These are phyloP conservation scores for Cataglyphis hispanica DNA, from an alignment of 1,140 invertebrate species.

Conservation along the genomic window DNA sequence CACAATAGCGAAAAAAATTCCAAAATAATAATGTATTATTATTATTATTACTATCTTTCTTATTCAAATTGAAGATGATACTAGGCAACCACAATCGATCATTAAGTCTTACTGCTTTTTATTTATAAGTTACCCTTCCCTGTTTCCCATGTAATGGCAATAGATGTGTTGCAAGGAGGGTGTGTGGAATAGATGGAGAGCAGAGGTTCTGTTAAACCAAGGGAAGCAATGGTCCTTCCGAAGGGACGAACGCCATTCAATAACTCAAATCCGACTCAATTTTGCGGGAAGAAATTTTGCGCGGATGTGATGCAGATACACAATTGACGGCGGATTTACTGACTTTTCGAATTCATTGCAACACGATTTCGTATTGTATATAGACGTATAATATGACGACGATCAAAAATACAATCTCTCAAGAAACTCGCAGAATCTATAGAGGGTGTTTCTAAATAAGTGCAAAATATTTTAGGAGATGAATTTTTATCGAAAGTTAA, in stretches of 20 bases:
- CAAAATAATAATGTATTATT: slow-evolving; percentile 76
- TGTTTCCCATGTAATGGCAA: slow-evolving; percentile 73
- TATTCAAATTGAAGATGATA: slow-evolving; percentile 60
- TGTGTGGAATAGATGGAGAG: slow-evolving; percentile 68
- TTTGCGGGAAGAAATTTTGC: slow-evolving; percentile 80
- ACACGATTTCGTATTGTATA: background rate
- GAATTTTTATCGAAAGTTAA: too few species aligned
- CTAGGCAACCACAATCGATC: slow-evolving; percentile 51
- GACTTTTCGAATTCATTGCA: slow-evolving; percentile 38
- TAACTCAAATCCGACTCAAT: slow-evolving; percentile 84
- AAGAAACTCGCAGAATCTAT: background rate
- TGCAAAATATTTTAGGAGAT: too few species aligned
- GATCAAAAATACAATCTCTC: background rate
- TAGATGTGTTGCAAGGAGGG: slow-evolving; percentile 77
- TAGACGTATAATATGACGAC: background rate
- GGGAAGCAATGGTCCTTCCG: slow-evolving; percentile 16
- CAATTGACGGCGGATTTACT: slow-evolving; percentile 62
- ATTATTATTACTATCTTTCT: slow-evolving; percentile 77
- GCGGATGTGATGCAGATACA: slow-evolving; percentile 40
- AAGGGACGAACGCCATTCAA: slow-evolving; percentile 76
- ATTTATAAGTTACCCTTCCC: slow-evolving; percentile 81
- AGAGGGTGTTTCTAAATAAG: too few species aligned
- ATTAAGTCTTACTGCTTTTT: slow-evolving; percentile 77
- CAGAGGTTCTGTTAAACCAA: slow-evolving; percentile 65
- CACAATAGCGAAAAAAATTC: background rate